A percentile compares a stretch with the other conserved stretches of the same genome.
Evolutionary conservation across 2,113 vertebrate genomes (phyloP).

Genomic region (Echinops telfairi): DNA sequence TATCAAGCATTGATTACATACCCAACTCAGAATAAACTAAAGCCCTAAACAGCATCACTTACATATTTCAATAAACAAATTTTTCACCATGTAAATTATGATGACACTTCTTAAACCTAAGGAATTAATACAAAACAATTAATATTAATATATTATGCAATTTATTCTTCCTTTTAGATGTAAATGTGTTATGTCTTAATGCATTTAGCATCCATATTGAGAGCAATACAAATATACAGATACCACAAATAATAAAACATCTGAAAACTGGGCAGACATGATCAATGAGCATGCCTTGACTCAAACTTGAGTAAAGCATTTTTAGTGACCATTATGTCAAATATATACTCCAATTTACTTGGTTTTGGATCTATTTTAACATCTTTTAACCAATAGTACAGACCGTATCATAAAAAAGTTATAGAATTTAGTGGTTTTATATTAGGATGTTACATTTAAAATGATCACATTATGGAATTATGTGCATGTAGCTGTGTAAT

Average conservation of each 20-base stretch:
- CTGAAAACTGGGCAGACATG: neutral
- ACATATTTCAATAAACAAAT: constrained; percentile 20
- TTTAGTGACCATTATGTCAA: neutral
- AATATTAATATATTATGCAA: constrained; percentile 72
- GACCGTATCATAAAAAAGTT: neutral
- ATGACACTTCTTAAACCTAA: constrained; percentile 77
- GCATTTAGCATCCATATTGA: constrained; percentile 23
- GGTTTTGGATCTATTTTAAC: accelerated
- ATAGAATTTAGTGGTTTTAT: neutral
- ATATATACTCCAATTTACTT: neutral
- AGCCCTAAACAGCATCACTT: neutral
- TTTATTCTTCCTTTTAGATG: constrained; percentile 72
- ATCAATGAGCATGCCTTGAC: neutral
- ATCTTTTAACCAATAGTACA: neutral
- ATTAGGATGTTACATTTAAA: neutral
- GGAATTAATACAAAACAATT: constrained; percentile 80
- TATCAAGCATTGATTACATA: constrained; percentile 77
- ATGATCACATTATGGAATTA: constrained; percentile 9
- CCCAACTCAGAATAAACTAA: constrained; percentile 15
- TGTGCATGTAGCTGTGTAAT: neutral
- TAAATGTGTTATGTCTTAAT: constrained; percentile 68
- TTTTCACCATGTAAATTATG: constrained; percentile 76
- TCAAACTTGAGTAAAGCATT: neutral
- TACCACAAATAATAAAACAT: neutral
- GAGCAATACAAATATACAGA: constrained; percentile 1